Percentiles rank a stretch among this genome's conserved stretches.
phyloP scores from a whole-genome alignment of 2,113 vertebrate genomes.

The Barbus barbus region DNA sequence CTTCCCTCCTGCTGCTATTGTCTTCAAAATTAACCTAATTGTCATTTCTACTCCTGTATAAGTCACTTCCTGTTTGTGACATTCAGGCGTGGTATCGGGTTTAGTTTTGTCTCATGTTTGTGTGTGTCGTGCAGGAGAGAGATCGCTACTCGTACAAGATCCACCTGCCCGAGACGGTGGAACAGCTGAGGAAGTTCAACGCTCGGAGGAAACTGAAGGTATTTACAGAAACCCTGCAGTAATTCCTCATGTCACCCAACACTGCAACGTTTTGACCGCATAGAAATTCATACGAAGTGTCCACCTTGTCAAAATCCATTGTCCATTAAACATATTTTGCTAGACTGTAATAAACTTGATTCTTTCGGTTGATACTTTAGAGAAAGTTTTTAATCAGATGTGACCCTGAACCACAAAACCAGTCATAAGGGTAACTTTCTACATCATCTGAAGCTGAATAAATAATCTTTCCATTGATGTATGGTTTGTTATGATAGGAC shows the following conservation, averaged over 20 bases:
- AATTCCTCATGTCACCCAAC: neutral
- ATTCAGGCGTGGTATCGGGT: neutral
- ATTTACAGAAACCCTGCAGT: neutral
- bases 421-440: too few species aligned
- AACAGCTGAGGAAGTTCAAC: conserved; percentile 97
- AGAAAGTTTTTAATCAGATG: too few species aligned
- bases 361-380: too few species aligned
- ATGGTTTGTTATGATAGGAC: too few species aligned
- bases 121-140: conserved; percentile 79
- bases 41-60: neutral
- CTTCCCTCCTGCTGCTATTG: neutral
- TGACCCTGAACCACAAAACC: too few species aligned
- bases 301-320: too few species aligned
- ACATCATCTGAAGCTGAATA: too few species aligned
- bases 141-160: conserved; percentile 98
- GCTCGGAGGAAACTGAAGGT: conserved; percentile 98
- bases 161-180: conserved; percentile 97
- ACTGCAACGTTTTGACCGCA: too few species aligned
- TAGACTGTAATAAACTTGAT: too few species aligned
- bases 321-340: too few species aligned
- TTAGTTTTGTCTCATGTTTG: conserved; percentile 15
- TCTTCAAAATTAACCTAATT: neutral
- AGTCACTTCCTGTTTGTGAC: neutral
- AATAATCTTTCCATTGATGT: too few species aligned
- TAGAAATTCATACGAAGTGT: too few species aligned